Evolutionary conservation across 2,888 invertebrate species (phyloP), one percentile per base, ranked within the genome.

Genomic region (Ormyrus thymus): DNA sequence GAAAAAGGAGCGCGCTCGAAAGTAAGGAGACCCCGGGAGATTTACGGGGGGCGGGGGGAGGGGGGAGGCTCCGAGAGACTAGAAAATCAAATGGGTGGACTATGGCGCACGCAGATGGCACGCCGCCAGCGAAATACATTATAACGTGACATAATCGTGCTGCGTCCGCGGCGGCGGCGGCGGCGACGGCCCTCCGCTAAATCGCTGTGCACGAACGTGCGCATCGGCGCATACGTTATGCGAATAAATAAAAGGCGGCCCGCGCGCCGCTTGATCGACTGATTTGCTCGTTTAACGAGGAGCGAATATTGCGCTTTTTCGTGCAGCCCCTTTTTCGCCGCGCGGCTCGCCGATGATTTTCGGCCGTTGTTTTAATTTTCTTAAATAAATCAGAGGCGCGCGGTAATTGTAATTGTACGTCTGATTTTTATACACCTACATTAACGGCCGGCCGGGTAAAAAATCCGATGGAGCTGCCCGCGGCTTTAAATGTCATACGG

Each of bases 71-170:
- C 56, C 5, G n/a, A 45, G 51, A 48, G 11, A 46, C 51, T 58
- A 11, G 76, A 64, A 51, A 69, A 71, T 70, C 62, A 55, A 70
- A 69, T 53, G 55, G 48, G 29, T 2, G n/a, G 56, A 50, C 46
- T 43, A 43, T 48, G 50, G 51, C 46, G 51, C 46, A 45, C 66
- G 7, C 70, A 81, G 83, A 84, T 88, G 87, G 88, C 87, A 81
- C 83, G 62, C 76, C 84, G 86, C 88, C 88, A 87, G 82, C 80
- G 82, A 80, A 86, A 85, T 87, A 84, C 83, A 87, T 87, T 87
- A 86, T 84, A 84, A 75, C 83, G 84, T 84, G 87, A 85, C 86
- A 86, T 87, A 86, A 88, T 87, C 86, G 85, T 86, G 85, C 85
- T 83, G 84, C 84, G 86, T 86, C 86, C 86, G 83, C 85, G 83